Base-by-base conservation (phyloP, 2,888 invertebrate genomes). In the Megamerina dolium region DNA sequence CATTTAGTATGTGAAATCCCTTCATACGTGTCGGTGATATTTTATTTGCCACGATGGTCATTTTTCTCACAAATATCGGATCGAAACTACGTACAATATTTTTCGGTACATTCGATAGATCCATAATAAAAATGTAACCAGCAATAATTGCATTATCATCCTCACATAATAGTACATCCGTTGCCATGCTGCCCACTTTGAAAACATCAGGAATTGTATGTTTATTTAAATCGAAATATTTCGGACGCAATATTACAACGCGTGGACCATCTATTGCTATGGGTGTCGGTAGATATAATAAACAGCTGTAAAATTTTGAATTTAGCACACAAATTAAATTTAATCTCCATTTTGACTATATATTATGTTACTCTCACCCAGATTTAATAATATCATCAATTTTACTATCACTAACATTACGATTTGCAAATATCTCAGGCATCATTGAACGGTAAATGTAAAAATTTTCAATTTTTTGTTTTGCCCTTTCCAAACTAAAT, bases 151-250 rank as follows among this genome's bases (percentile, higher is more conserved):
- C 72, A 55, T 78, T 76, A 58, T 82, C 82, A 56, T 81, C 80
- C 56, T 80, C 79, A 5, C 76, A 60, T 53, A 81, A 59, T 48
- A 78, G 62, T 45, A 78, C 75, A 55, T 81, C 81, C 46, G 74
- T 69, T 3, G 79, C 61, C 75, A 81, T 76, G 23, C 75, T 73
- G 26, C 75, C 73, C 14, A 75, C 69, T 58, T 77, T 77, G 45
- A 80, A 66, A n/a, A 80, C 56, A 51, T 77, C 77, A 16, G 66
- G 40, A 34, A 78, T 61, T 41, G 72, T 73, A 40, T 68, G 73
- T 47, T 68, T 60, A 3, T 71, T 63, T 2, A 76, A 64, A 55
- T 78, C 72, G 45, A 74, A 73, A 9, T 64, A 52, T 2, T 77
- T 77, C n/a, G 74, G 61, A 32, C 78, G 71, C 36, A 77, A 60